phyloP scores from a whole-genome alignment of 2,888 invertebrate genomes.

The Carterocephalus palaemon region DNA sequence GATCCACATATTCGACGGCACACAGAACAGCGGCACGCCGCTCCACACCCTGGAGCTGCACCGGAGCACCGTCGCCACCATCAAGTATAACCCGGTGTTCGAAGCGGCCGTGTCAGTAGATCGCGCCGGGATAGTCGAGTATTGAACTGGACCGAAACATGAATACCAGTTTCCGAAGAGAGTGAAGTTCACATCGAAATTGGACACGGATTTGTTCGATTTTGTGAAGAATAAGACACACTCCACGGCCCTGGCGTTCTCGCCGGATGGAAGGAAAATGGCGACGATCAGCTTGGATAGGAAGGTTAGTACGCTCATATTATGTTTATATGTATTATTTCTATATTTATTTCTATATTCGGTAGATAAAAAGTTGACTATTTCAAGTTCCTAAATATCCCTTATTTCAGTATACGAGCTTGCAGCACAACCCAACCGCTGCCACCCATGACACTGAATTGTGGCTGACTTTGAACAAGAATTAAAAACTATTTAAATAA shows the following conservation, averaged over 20 bases:
- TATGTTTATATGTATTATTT: no score
- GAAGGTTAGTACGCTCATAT: conserved; percentile 82
- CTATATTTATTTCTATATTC: no score
- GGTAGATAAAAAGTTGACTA: no score
- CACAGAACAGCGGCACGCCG: conserved; percentile 84
- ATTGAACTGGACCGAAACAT: conserved; percentile 94
- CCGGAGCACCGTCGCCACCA: conserved; percentile 87
- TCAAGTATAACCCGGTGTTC: conserved; percentile 89
- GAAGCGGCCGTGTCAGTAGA: conserved; percentile 89
- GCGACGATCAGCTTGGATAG: conserved; percentile 93
- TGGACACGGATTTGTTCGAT: conserved; percentile 97
- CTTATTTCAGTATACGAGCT: no score
- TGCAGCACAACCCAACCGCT: no score
- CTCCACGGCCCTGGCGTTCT: conserved; percentile 88
- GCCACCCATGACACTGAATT: no score
- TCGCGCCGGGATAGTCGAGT: conserved; percentile 92
- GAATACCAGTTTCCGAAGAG: conserved; percentile 93
- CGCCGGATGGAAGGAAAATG: conserved; percentile 93
- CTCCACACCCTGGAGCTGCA: conserved; percentile 91
- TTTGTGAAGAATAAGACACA: conserved; percentile 94
- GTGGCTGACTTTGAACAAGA: no score
- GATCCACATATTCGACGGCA: conserved; percentile 94
- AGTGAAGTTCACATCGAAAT: conserved; percentile 91
- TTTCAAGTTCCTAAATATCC: no score
- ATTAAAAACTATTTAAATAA: no score